Conservation (phyloP, 2,888 invertebrate genomes). For the Drosophila nigricruria region DNA sequence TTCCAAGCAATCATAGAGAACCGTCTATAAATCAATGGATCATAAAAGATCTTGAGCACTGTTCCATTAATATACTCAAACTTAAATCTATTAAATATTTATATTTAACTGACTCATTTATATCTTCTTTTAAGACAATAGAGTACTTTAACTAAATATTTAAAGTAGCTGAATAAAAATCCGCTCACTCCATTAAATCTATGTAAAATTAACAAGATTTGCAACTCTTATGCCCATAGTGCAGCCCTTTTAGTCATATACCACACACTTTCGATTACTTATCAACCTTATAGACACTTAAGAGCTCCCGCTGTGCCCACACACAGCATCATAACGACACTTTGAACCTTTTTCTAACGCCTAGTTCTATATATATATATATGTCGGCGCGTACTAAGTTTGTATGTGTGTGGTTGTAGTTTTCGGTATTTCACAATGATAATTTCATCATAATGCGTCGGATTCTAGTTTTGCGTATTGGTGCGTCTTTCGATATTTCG, state of each 20-base stretch:
- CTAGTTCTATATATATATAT: constrained; percentile 18
- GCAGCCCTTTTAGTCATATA: neutral
- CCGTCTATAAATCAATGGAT: neutral
- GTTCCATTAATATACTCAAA: neutral
- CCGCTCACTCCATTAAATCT: neutral
- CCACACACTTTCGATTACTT: constrained; percentile 5
- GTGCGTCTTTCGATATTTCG: no score
- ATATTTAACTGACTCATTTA: no score
- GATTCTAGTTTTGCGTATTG: no score
- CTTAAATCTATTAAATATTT: neutral
- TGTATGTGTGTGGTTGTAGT: no score
- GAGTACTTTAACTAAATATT: no score
- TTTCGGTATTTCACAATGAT: no score
- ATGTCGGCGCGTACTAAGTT: no score
- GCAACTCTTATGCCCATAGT: neutral
- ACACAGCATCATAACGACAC: constrained; percentile 31
- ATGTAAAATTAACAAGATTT: neutral
- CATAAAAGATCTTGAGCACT: neutral
- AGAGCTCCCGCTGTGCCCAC: constrained; percentile 10
- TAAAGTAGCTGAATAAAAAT: no score
- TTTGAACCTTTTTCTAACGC: constrained; percentile 27
- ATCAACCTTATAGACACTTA: neutral
- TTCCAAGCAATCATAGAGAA: no score
- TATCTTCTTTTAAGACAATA: no score
- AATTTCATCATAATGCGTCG: no score